phyloP scores from a whole-genome alignment of 2,113 vertebrate genomes.

The Strix aluco region DNA sequence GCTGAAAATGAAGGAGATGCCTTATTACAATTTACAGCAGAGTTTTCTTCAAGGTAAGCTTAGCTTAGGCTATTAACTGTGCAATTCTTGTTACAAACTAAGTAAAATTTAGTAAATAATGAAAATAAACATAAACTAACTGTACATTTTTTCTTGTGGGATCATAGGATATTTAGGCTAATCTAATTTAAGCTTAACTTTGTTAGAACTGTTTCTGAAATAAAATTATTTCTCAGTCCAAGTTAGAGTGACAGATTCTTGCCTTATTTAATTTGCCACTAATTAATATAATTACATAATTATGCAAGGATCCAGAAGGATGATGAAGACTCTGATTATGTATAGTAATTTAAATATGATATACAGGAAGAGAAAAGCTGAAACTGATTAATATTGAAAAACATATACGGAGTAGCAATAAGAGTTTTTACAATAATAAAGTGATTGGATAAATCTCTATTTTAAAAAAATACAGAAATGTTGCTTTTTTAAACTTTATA shows the following conservation, averaged over 20 bases:
- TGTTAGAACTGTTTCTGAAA: not conserved
- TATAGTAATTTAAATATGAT: not conserved
- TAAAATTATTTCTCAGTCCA: not conserved
- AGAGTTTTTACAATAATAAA: not conserved
- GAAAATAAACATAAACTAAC: not conserved
- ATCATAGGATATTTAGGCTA: not conserved
- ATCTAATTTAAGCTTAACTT: not conserved
- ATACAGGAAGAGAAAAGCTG: not conserved
- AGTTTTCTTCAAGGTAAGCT: conserved; percentile 96
- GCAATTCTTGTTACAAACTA: conserved; percentile 5
- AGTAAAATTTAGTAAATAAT: not conserved
- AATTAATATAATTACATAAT: not conserved
- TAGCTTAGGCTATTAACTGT: conserved; percentile 31
- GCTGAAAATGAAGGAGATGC: conserved; percentile 98
- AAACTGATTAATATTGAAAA: not conserved
- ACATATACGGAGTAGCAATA: not conserved
- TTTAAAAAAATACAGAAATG: not conserved
- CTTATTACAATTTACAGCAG: conserved; percentile 99
- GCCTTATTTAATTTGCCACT: not conserved
- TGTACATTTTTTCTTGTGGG: not conserved
- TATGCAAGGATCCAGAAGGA: not conserved
- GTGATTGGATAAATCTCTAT: not conserved
- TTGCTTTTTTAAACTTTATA: not conserved
- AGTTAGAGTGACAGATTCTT: not conserved
- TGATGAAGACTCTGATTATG: not conserved